phyloP scores from a whole-genome alignment of 2,888 invertebrate genomes.

The Microctonus hyperodae region DNA sequence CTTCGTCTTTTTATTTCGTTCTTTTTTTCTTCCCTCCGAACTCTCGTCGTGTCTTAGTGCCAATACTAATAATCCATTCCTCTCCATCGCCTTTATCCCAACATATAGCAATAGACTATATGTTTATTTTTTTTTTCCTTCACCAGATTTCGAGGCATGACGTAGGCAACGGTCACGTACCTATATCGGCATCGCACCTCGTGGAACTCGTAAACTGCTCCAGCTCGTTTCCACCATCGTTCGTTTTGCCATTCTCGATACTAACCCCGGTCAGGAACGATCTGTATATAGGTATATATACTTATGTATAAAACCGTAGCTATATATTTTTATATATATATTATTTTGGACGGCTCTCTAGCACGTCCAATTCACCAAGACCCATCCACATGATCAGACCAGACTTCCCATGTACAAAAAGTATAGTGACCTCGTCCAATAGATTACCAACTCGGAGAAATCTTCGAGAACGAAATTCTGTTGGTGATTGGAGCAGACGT shows the following conservation, averaged over 20 bases:
- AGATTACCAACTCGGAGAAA: constrained; percentile 26
- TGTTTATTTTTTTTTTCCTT: constrained; percentile 39
- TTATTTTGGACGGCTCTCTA: constrained; percentile 12
- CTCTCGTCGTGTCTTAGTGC: constrained; percentile 44
- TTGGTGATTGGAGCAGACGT: constrained; percentile 18
- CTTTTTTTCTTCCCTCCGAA: constrained; percentile 35
- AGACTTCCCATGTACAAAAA: neutral
- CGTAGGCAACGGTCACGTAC: constrained; percentile 53
- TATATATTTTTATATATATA: constrained; percentile 15
- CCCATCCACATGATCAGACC: constrained; percentile 29
- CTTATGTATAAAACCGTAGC: constrained; percentile 19
- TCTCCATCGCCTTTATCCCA: constrained; percentile 46
- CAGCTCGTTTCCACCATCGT: constrained; percentile 34
- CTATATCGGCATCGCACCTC: constrained; percentile 48
- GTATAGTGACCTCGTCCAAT: constrained; percentile 19
- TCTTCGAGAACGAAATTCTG: constrained; percentile 33
- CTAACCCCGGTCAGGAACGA: constrained; percentile 36
- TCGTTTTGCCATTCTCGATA: constrained; percentile 27
- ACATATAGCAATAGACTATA: constrained; percentile 28
- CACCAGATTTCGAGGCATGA: constrained; percentile 51
- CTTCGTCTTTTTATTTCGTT: constrained; percentile 29
- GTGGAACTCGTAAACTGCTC: constrained; percentile 52
- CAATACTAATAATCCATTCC: constrained; percentile 57
- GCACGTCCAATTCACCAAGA: constrained; percentile 17
- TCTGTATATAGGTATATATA: constrained; percentile 19